Evolutionary conservation across 2,888 invertebrate species (phyloP).

Genomic region (Nasonia oneida): DNA sequence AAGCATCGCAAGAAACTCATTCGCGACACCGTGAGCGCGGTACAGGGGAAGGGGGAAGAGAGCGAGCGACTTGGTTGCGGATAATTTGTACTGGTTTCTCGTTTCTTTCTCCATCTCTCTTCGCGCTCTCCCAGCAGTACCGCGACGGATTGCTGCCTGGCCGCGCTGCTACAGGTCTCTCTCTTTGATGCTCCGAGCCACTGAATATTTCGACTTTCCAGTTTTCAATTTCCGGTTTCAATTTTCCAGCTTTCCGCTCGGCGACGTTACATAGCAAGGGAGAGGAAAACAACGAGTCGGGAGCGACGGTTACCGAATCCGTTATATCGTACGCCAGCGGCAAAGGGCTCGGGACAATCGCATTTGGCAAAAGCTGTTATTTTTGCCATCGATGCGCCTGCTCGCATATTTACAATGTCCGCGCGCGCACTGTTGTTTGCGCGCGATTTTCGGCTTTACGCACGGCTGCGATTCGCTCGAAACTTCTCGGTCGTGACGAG

Average conservation of each 20-base stretch:
- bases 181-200: no score
- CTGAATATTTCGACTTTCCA: background rate
- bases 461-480: background rate
- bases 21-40: slow-evolving; percentile 63
- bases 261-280: background rate
- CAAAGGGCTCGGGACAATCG: background rate
- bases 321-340: background rate
- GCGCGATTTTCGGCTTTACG: slow-evolving; percentile 9
- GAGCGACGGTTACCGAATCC: background rate
- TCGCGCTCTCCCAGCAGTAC: background rate
- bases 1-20: slow-evolving; percentile 69
- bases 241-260: background rate
- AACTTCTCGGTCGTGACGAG: slow-evolving; percentile 2
- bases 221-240: no score
- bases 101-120: slow-evolving; percentile 47
- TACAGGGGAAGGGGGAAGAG: background rate
- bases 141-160: no score
- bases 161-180: slow-evolving; percentile 63
- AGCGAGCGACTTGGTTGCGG: slow-evolving; percentile 60
- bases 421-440: background rate
- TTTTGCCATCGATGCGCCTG: background rate
- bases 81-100: slow-evolving; percentile 72
- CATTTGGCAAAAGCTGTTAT: background rate
- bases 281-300: background rate
- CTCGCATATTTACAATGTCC: slow-evolving; percentile 10